Evolutionary conservation across 2,888 invertebrate species (phyloP), one percentile per base, ranked within the genome.

Genomic region (Diaperis boleti): DNA sequence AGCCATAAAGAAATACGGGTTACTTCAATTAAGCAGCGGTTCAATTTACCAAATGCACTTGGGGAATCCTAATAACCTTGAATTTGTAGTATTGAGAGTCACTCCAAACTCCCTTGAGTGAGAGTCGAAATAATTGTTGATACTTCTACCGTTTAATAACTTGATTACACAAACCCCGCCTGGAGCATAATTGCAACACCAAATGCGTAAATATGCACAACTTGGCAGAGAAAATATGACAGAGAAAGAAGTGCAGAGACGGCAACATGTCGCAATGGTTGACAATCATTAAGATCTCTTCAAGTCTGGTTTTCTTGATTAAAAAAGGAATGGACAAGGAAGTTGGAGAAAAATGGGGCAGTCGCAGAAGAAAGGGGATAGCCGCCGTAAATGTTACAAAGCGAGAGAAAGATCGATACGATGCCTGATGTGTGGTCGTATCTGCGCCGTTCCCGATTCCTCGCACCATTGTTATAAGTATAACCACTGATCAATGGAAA

Each of bases 251-350:
- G 2, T 39, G 31, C 11, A 22, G 33, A 20, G 3, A 20, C 10
- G 18, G 50, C 33, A 17, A 20, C 15, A 35, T 55, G 54, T 15
- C 49, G 44, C 39, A 66, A 63, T 61, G 59, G 66, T 62, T 66
- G 65, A 62, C 57, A 63, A 56, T 65, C 65, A 64, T 68, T 68
- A 68, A 65, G 60, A 60, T 39, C 59, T 55, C 39, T 59, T 56
- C 59, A 56, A 52, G 52, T 64, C 61, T 56, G 57, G 64, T 62
- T 61, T 63, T 60, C 44, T 68, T 68, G 66, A 68, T 68, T 66
- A 68, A 68, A 64, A 66, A 66, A 64, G 45, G 59, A 64, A 66
- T 56, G 66, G 59, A 66, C 66, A 66, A 68, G 62, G 64, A 39
- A 62, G 55, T 54, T 47, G 22, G 37, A 59, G 59, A 65, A 62